Conservation (phyloP, 2,113 vertebrate species). For the Pholis gunnellus region DNA sequence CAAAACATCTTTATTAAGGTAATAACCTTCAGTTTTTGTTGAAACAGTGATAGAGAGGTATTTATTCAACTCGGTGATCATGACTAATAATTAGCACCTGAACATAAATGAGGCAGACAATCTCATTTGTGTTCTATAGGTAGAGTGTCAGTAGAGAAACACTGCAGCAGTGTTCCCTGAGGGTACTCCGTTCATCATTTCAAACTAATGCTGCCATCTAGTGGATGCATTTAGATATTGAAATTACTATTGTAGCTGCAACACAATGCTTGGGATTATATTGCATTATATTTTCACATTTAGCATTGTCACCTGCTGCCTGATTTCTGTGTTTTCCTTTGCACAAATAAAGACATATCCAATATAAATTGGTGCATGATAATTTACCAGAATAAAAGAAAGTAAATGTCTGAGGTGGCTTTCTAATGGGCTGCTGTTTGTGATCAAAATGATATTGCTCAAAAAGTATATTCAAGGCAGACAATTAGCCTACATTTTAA, state of each 20-base stretch:
- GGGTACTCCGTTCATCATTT: too few relatives aligned
- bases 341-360: not conserved
- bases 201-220: slow-evolving; percentile 54
- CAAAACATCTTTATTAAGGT: not conserved
- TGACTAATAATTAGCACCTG: not conserved
- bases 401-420: not conserved
- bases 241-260: not conserved
- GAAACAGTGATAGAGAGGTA: not conserved
- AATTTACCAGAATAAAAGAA: not conserved
- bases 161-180: too few relatives aligned
- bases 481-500: not conserved
- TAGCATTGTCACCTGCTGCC: not conserved
- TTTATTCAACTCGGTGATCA: not conserved
- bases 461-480: too few relatives aligned
- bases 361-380: not conserved
- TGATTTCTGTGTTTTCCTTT: not conserved
- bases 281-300: not conserved
- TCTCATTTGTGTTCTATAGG: not conserved
- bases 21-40: not conserved
- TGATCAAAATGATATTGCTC: not conserved
- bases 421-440: not conserved
- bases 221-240: slow-evolving; percentile 11
- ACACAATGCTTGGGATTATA: not conserved
- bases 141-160: not conserved
- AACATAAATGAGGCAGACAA: not conserved